A percentile compares a stretch with the other conserved stretches of the same genome.
phyloP scores from a whole-genome alignment of 2,113 vertebrate species.

The Triplophysa tibetana region DNA sequence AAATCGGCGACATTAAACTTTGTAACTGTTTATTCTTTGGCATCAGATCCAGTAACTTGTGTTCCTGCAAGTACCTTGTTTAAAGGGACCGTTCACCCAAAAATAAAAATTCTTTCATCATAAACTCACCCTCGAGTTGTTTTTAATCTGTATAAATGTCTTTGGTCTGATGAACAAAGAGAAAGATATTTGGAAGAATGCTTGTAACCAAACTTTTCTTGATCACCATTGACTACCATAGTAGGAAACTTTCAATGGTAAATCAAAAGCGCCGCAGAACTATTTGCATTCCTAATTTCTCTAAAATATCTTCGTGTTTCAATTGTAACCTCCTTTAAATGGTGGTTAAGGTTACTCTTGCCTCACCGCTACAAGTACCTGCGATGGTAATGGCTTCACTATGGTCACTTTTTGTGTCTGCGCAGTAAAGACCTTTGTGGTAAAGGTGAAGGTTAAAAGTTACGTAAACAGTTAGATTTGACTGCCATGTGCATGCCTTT shows the following conservation, averaged over 20 bases:
- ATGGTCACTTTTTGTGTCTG: constrained; percentile 2
- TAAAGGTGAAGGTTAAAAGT: neutral
- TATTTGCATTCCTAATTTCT: neutral
- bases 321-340: neutral
- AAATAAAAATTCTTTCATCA: too few relatives aligned
- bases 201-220: too few relatives aligned
- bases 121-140: too few relatives aligned
- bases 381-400: constrained; percentile 13
- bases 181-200: too few relatives aligned
- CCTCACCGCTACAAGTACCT: constrained; percentile 18
- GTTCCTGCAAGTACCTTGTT: too few relatives aligned
- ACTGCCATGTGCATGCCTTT: neutral
- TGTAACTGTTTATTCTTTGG: neutral
- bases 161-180: too few relatives aligned
- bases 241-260: too few relatives aligned
- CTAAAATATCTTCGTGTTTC: neutral
- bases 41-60: neutral
- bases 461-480: constrained; percentile 15
- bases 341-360: constrained; percentile 21
- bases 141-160: too few relatives aligned
- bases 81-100: too few relatives aligned
- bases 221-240: too few relatives aligned
- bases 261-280: too few relatives aligned
- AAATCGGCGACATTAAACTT: neutral
- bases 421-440: neutral